These are phyloP conservation scores for Candoia aspera DNA, from an alignment of 2,113 vertebrate species.

Conservation along the genomic window DNA sequence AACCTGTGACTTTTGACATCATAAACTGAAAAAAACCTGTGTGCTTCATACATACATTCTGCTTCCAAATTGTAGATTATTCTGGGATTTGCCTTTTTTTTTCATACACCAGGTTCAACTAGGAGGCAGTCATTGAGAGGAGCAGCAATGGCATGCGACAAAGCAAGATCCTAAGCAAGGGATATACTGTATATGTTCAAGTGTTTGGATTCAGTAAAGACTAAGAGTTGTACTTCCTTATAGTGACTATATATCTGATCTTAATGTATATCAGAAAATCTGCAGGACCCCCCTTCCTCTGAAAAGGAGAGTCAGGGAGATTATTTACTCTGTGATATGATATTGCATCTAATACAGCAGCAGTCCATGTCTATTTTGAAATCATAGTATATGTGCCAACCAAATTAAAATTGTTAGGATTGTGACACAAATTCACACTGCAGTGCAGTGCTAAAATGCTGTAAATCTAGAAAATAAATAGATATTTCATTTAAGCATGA, in stretches of 20 bases:
- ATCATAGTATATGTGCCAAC: too few species aligned
- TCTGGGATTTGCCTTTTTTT: background rate
- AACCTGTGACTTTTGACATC: background rate
- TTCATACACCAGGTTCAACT: background rate
- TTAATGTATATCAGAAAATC: background rate
- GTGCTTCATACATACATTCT: background rate
- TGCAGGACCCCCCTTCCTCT: background rate
- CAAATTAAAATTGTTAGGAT: background rate
- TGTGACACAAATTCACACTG: background rate
- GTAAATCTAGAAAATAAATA: background rate
- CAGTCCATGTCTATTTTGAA: too few species aligned
- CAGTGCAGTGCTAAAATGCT: background rate
- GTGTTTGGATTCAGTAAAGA: background rate
- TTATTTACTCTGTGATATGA: background rate
- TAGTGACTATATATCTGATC: background rate
- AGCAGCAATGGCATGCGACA: background rate
- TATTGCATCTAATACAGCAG: too few species aligned
- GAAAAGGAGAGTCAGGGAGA: background rate
- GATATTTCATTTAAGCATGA: background rate
- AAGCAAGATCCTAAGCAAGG: background rate
- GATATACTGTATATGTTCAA: background rate
- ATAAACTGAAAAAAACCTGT: background rate
- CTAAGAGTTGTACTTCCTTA: background rate
- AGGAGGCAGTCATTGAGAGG: background rate
- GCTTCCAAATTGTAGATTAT: background rate